Evolutionary conservation across 2,113 vertebrate species (phyloP), one percentile per base, ranked within the genome.

Genomic region (Tympanuchus pallidicinctus): DNA sequence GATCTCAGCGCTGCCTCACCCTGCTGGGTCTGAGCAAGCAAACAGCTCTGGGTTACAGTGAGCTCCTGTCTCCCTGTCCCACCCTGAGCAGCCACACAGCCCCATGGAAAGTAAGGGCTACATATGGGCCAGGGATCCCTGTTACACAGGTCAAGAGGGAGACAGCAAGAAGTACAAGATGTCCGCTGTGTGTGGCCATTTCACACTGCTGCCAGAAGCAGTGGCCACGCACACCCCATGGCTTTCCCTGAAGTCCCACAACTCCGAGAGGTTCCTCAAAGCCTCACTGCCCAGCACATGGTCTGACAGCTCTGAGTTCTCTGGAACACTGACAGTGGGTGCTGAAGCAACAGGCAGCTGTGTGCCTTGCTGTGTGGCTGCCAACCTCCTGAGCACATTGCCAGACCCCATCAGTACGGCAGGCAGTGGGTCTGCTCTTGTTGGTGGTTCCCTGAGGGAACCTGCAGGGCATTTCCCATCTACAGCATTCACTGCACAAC

Each of bases 381-480:
- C 79, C 86, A 94, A 93, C 69, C 60, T 85, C 12, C 61, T 10
- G 4, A 70, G 79, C 8, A 28, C 91, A 90, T 85, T 42, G 27
- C 90, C 73, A 67, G 50, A 83, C 82, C 50, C 42, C 48, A 43
- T 56, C 50, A 60, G 71, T 83, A 76, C 42, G 28, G 80, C 88
- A 91, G 61, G 45, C 19, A 88, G 54, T 56, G 42, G 75, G 60
- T 92, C 48, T 50, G 48, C 24, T 50, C 72, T 88, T 71, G 86
- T 67, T 79, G 50, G 34, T 76, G 64, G 56, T 20, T 56, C 67
- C 86, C 76, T 56, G 32, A 16, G 79, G 59, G 76, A 76, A 73
- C 72, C 86, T 90, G 67, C 43, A 57, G 90, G 82, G 77, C 69
- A 86, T 88, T 86, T 93, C 86, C 82, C 57, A 64, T 40, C 82